Evolutionary conservation across 2,888 invertebrate genomes (phyloP).

Genomic region (Lobophora halterata): DNA sequence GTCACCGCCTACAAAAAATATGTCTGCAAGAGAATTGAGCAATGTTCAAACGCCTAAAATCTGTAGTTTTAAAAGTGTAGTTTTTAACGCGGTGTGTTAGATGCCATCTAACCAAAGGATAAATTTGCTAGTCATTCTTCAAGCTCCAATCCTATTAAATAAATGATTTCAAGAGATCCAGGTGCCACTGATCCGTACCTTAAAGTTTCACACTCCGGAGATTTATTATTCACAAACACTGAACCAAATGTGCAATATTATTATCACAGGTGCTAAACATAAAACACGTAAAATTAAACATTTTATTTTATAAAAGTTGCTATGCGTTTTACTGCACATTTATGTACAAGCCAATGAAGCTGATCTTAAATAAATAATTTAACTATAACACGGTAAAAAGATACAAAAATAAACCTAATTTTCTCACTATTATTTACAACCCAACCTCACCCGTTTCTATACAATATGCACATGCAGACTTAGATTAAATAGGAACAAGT

Average conservation of each 20-base stretch:
- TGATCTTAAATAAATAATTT: slow-evolving; percentile 58
- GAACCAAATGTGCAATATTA: slow-evolving; percentile 22
- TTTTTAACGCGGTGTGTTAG: no score
- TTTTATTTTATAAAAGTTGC: slow-evolving; percentile 49
- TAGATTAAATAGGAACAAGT: slow-evolving; percentile 67
- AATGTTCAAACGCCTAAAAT: no score
- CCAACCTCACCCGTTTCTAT: slow-evolving; percentile 41
- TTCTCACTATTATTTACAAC: slow-evolving; percentile 53
- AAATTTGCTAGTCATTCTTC: no score
- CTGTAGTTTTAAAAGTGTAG: no score
- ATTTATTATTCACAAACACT: slow-evolving; percentile 12
- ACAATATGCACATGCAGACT: slow-evolving; percentile 54
- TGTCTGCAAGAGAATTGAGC: no score
- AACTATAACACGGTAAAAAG: slow-evolving; percentile 40
- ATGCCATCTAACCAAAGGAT: no score
- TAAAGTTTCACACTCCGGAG: background rate
- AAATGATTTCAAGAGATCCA: no score
- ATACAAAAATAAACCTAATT: slow-evolving; percentile 37
- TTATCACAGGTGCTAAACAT: slow-evolving; percentile 36
- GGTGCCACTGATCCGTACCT: no score
- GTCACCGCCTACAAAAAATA: no score
- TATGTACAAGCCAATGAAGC: slow-evolving; percentile 62
- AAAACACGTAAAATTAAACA: slow-evolving; percentile 33
- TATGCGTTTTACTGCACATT: slow-evolving; percentile 44
- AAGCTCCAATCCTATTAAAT: no score